Conservation (phyloP, 2,888 invertebrate species). For the Leucophenga maculata region DNA sequence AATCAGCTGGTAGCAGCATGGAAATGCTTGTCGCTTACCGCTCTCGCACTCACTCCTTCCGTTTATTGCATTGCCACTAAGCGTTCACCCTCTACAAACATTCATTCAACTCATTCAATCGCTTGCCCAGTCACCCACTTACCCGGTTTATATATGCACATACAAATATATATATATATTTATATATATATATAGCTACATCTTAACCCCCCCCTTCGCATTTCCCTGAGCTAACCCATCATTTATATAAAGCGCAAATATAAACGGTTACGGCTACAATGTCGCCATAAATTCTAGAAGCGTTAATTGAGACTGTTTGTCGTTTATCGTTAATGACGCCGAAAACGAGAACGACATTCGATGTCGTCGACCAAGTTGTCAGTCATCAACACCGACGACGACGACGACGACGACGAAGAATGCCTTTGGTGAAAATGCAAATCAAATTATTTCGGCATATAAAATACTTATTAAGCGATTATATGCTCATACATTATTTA, state of each 20-base stretch:
- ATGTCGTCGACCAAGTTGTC: neutral
- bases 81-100: neutral
- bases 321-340: constrained; percentile 30
- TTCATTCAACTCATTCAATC: constrained; percentile 37
- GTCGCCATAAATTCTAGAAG: constrained; percentile 7
- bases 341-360: neutral
- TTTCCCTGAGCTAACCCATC: constrained; percentile 6
- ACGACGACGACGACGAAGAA: neutral
- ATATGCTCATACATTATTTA: constrained; percentile 1
- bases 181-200: neutral
- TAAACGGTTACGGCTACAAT: neutral
- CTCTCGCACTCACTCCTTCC: too few species aligned
- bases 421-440: neutral
- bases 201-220: constrained; percentile 25
- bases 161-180: constrained; percentile 6
- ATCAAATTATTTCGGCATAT: constrained; percentile 2
- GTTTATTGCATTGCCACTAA: too few species aligned
- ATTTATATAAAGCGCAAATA: neutral
- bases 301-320: constrained; percentile 14
- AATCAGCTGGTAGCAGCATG: too few species aligned
- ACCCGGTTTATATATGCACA: constrained; percentile 21
- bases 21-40: too few species aligned
- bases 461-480: constrained; percentile 10
- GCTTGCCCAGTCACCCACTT: constrained; percentile 36
- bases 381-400: neutral